Base-by-base conservation (phyloP, 2,113 vertebrate species). In the Bufo gargarizans region DNA sequence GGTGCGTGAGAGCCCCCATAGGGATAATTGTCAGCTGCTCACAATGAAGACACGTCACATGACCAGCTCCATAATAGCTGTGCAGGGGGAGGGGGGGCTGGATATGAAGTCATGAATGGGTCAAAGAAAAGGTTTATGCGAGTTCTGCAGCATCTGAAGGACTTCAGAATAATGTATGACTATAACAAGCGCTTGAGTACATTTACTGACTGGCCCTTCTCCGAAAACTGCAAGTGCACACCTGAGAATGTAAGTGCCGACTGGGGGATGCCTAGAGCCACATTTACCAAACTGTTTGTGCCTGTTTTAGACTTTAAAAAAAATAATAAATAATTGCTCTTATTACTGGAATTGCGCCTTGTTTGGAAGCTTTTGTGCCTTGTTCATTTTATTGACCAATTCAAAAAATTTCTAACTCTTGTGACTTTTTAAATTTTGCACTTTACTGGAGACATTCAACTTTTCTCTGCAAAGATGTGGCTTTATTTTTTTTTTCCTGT, bases 121-220 rank as follows among this genome's bases (percentile, higher is more conserved):
- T 82, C 91, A 0, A 20, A 91, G 77, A 63, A 72, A 12, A 91
- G 91, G 22, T 33, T 92, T 0, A 20, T 0, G 1, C 84, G 76
- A 0, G 74, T 86, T n/a, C 33, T 88, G 0, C 79, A 88, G 22
- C 81, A 85, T 19, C 7, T 95, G 0, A 86, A 22, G 59, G 90
- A 91, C 6, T 95, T 91, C 45, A 91, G 90, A 22, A 90, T 92
- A 8, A 96, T 96, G 95, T 96, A 97, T 88, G 92, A 92, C 0
- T 93, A 93, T n/a, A 91, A 96, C 4, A 91, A 90, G 1, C 93
- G 96, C 0, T 45, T 95, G 13, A 92, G 91, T 86, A 96, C 94
- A 10, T 97, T 96, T 87, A 85, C 69, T 8, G 92, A 94, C 9
- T 97, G 97, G 96, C 96, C 96, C 3, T 96, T 96, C 77, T 92